Conservation (phyloP, 2,888 invertebrate genomes). For the Villa cingulata region DNA sequence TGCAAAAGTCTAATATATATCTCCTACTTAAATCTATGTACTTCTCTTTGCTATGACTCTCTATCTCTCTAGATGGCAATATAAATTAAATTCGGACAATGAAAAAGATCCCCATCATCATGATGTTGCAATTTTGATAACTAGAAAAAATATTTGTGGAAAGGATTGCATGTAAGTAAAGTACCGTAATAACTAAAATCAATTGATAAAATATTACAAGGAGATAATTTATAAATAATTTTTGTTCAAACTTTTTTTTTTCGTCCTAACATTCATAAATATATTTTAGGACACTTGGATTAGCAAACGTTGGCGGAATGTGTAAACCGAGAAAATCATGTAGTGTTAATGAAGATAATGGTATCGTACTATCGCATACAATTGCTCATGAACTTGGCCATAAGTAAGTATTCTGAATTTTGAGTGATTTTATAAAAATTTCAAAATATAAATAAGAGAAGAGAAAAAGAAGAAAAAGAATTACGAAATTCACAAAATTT, state of each 20-base stretch:
- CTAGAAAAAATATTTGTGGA: constrained; percentile 60
- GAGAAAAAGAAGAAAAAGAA: no score
- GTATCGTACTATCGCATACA: constrained; percentile 76
- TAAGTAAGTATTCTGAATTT: constrained; percentile 59
- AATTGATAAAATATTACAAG: not conserved
- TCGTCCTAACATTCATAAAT: no score
- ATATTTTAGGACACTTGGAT: constrained; percentile 70
- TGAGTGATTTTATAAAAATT: no score
- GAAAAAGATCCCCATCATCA: constrained; percentile 78
- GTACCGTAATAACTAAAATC: no score
- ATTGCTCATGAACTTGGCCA: constrained; percentile 86
- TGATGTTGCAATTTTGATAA: constrained; percentile 77
- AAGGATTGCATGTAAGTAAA: constrained; percentile 34
- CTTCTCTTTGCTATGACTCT: not conserved
- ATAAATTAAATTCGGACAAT: constrained; percentile 54
- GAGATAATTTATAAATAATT: not conserved
- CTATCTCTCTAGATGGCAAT: constrained; percentile 48
- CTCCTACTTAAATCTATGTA: no score
- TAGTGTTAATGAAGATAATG: constrained; percentile 83
- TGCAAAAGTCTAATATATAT: no score
- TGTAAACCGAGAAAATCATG: constrained; percentile 74
- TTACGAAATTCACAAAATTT: no score
- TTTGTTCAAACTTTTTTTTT: no score
- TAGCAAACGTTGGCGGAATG: constrained; percentile 82
- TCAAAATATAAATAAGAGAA: no score